phyloP scores from a whole-genome alignment of 2,797 vertebrate species.

The Eleutherodactylus coqui region DNA sequence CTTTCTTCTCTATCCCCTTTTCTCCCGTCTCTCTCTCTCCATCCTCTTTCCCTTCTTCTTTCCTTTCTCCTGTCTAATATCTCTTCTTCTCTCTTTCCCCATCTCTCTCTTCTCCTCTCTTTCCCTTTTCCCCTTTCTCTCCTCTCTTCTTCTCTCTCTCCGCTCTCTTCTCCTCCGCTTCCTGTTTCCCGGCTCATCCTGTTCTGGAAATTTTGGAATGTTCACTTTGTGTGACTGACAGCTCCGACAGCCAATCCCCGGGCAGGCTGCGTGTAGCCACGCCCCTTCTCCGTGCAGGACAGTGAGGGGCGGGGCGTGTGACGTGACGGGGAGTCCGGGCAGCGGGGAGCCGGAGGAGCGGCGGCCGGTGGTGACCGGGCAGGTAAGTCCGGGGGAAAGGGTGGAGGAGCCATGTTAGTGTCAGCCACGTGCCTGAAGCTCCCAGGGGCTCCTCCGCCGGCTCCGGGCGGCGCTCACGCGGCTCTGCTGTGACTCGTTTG shows the following conservation, averaged over 20 bases:
- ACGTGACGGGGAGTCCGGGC: slow-evolving; percentile 44
- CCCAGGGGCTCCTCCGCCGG: background rate
- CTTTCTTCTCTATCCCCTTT: background rate
- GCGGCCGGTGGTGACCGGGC: background rate
- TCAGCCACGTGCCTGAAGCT: slow-evolving; percentile 14
- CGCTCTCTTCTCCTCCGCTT: background rate
- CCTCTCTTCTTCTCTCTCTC: background rate
- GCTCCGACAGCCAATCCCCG: background rate
- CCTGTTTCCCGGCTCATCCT: slow-evolving; percentile 24
- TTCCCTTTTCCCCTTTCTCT: background rate
- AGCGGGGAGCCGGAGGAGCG: background rate
- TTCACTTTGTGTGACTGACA: slow-evolving; percentile 11
- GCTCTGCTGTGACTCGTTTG: no score
- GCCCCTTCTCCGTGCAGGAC: background rate
- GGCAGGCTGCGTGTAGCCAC: background rate
- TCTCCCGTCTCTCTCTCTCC: background rate
- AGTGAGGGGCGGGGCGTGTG: background rate
- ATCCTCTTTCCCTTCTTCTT: background rate
- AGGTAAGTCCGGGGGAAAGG: background rate
- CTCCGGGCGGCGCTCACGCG: background rate
- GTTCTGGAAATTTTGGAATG: slow-evolving; percentile 31
- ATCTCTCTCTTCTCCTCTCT: background rate
- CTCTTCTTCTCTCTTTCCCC: background rate
- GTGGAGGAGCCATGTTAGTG: background rate
- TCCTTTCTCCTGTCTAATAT: background rate